A percentile compares a stretch with the other conserved stretches of the same genome.
Evolutionary conservation across 2,888 invertebrate species (phyloP).

Genomic region (Deilephila porcellus): DNA sequence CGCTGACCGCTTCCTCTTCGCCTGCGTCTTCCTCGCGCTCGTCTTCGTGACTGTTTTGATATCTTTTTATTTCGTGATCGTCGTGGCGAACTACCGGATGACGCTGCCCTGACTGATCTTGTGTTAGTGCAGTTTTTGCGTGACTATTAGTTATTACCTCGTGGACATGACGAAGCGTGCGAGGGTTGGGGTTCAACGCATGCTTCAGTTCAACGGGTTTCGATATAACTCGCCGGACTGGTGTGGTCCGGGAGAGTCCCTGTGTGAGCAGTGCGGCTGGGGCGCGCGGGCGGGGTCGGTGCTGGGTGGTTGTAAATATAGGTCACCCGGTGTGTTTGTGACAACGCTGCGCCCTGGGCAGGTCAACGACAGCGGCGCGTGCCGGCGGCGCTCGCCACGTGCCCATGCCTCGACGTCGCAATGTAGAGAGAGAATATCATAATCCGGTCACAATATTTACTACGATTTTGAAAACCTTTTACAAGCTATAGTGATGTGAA

Average conservation of each 20-base stretch:
- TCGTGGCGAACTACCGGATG: constrained; percentile 57
- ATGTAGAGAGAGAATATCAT: too few species aligned
- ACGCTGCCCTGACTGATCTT: constrained; percentile 48
- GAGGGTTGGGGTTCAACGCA: background rate
- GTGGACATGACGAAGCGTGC: background rate
- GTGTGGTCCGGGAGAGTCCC: background rate
- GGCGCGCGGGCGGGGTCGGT: background rate
- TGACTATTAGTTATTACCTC: background rate
- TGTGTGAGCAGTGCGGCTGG: background rate
- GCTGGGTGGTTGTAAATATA: background rate
- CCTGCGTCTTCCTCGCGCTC: constrained; percentile 25
- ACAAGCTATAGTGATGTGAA: too few species aligned
- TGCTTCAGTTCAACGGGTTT: too few species aligned
- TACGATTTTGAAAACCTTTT: too few species aligned
- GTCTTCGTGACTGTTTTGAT: constrained; percentile 37
- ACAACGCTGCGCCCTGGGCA: background rate
- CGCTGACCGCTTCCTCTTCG: constrained; percentile 35
- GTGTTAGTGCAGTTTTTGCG: background rate
- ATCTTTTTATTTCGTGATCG: constrained; percentile 48
- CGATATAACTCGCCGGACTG: too few species aligned
- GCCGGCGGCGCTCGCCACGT: background rate
- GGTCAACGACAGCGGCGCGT: too few species aligned
- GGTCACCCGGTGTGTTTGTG: constrained; percentile 11
- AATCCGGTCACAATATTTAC: too few species aligned
- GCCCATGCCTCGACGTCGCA: too few species aligned